Evolutionary conservation across 1,140 invertebrate species (phyloP).

Genomic region (Drosophila mojavensis): DNA sequence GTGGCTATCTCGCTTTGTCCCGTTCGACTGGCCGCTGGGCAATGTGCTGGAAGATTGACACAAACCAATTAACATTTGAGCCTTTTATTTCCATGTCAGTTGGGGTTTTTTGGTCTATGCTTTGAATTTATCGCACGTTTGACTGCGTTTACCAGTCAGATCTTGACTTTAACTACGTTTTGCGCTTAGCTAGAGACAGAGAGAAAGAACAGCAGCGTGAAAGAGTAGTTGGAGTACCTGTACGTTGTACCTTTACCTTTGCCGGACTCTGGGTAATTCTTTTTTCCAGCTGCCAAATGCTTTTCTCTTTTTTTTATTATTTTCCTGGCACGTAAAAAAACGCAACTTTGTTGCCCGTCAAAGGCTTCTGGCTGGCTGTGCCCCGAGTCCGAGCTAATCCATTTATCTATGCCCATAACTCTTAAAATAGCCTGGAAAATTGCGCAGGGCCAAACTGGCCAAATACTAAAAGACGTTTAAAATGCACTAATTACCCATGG

Average conservation of each 20-base stretch:
- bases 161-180: slow-evolving; percentile 82
- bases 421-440: slow-evolving; percentile 83
- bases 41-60: slow-evolving; percentile 75
- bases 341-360: slow-evolving; percentile 57
- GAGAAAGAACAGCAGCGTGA: neutral
- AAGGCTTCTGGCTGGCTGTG: slow-evolving; percentile 25
- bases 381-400: slow-evolving; percentile 64
- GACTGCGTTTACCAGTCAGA: slow-evolving; percentile 82
- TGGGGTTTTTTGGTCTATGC: slow-evolving; percentile 57
- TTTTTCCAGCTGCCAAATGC: slow-evolving; percentile 58
- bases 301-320: neutral
- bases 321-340: slow-evolving; percentile 21
- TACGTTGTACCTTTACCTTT: neutral
- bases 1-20: neutral
- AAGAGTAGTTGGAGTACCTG: neutral
- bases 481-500: slow-evolving; percentile 81
- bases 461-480: slow-evolving; percentile 79
- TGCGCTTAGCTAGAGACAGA: slow-evolving; percentile 60
- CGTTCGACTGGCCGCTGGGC: slow-evolving; percentile 21
- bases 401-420: slow-evolving; percentile 83
- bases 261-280: slow-evolving; percentile 20
- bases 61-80: slow-evolving; percentile 84
- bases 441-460: slow-evolving; percentile 57
- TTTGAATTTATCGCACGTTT: slow-evolving; percentile 82
- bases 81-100: slow-evolving; percentile 75